Percentiles rank a stretch among this genome's conserved stretches.
Conservation (phyloP, 1,140 invertebrate genomes). For the Macrotrachela quadricornifera region DNA sequence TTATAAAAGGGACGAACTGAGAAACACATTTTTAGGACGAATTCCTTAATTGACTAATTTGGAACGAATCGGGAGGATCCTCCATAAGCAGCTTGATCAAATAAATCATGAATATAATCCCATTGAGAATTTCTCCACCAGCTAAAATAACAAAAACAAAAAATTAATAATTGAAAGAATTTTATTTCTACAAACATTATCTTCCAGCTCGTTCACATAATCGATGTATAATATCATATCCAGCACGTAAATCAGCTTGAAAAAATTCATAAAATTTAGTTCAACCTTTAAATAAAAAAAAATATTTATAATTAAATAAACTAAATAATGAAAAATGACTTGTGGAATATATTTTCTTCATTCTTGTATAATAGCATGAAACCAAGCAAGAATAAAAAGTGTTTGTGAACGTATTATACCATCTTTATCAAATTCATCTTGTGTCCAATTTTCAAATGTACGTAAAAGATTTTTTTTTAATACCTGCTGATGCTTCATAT, state of each 20-base stretch:
- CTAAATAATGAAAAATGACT: constrained; percentile 12
- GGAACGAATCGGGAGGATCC: too few species aligned
- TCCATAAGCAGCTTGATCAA: constrained; percentile 59
- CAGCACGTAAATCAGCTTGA: constrained; percentile 55
- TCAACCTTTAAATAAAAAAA: constrained; percentile 40
- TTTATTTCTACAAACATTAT: not conserved
- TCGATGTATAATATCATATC: constrained; percentile 46
- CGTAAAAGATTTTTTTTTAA: constrained; percentile 42
- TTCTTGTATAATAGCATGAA: constrained; percentile 69
- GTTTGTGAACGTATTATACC: constrained; percentile 33
- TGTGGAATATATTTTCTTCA: constrained; percentile 60
- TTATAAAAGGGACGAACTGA: too few species aligned
- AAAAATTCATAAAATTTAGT: constrained; percentile 72
- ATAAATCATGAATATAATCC: constrained; percentile 54
- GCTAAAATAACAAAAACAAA: not conserved
- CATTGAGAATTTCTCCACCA: constrained; percentile 37
- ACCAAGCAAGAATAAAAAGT: constrained; percentile 49
- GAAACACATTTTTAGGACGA: too few species aligned
- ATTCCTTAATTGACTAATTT: too few species aligned
- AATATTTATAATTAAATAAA: not conserved
- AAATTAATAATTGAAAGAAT: not conserved
- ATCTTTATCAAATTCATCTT: constrained; percentile 31
- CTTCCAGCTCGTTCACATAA: constrained; percentile 23
- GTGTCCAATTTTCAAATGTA: constrained; percentile 38
- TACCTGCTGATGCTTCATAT: constrained; percentile 52